phyloP scores from a whole-genome alignment of 64 coral and sea anemone species.

The Pocillopora damicornis region DNA sequence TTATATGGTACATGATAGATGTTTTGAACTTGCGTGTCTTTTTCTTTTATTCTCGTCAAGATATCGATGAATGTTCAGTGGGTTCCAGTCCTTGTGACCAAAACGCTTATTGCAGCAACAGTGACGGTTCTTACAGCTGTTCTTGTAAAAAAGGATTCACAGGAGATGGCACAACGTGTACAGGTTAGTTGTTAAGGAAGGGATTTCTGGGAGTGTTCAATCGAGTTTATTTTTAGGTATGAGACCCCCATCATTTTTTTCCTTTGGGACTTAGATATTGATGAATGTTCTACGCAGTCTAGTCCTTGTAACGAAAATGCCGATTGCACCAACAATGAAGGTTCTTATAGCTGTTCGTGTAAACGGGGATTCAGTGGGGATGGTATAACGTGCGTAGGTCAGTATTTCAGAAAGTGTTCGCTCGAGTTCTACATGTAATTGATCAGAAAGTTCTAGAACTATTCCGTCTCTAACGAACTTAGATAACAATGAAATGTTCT shows the following conservation, averaged over 20 bases:
- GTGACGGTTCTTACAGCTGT: slow-evolving; percentile 22
- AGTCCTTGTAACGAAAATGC: slow-evolving; percentile 14
- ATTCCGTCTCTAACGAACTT: no score
- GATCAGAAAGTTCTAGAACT: not conserved
- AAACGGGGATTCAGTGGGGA: not conserved
- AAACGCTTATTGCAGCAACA: slow-evolving; percentile 9
- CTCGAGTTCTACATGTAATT: not conserved
- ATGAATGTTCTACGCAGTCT: not conserved
- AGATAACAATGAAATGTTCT: slow-evolving; percentile 53
- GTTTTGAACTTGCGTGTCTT: no score
- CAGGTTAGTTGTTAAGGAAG: not conserved
- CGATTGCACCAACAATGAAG: not conserved
- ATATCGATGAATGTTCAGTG: slow-evolving; percentile 9
- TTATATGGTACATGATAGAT: no score
- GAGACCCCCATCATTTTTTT: not conserved
- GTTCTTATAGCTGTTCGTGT: slow-evolving; percentile 7
- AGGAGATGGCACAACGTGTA: not conserved
- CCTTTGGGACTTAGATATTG: not conserved
- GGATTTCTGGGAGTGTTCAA: no score
- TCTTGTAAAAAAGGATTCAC: not conserved
- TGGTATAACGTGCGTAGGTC: not conserved
- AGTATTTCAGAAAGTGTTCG: not conserved
- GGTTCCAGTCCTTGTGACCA: not conserved
- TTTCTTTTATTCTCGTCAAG: not conserved
- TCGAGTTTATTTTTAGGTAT: no score